Conservation (phyloP, 2,888 invertebrate genomes). For the Nemurella pictetii region DNA sequence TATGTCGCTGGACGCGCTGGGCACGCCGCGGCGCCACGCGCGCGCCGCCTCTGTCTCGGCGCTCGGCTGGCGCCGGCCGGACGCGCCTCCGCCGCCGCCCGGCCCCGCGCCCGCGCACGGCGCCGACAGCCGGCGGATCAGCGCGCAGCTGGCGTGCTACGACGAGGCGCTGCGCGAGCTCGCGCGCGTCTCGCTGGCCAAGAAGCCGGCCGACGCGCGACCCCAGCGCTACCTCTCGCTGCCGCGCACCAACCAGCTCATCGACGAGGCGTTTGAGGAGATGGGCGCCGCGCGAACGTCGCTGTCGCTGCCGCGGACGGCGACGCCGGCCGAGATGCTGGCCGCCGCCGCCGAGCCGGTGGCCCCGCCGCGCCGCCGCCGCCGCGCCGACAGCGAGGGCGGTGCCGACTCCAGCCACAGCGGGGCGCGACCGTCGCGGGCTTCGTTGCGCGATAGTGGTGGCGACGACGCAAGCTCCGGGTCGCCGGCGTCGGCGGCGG, state of each 20-base stretch:
- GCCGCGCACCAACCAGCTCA: conserved; percentile 41
- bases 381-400: conserved; percentile 41
- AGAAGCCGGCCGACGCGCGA: conserved; percentile 30
- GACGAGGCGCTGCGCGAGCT: conserved; percentile 47
- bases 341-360: conserved; percentile 27
- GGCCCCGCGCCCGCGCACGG: conserved; percentile 37
- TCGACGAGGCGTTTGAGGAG: conserved; percentile 41
- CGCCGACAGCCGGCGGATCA: conserved; percentile 44
- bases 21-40: too few relatives aligned
- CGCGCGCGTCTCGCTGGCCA: conserved; percentile 43
- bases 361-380: conserved; percentile 32
- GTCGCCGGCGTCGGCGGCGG: too few relatives aligned
- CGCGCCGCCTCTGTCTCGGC: too few relatives aligned
- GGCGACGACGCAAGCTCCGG: too few relatives aligned
- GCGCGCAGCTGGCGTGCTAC: conserved; percentile 47
- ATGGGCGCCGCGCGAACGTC: conserved; percentile 35
- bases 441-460: too few relatives aligned
- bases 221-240: conserved; percentile 38
- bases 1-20: conserved; percentile 45
- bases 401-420: conserved; percentile 24
- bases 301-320: conserved; percentile 37
- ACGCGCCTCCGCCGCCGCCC: conserved; percentile 28
- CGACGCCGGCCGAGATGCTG: conserved; percentile 37
- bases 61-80: conserved; percentile 38
- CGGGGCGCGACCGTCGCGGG: neutral